These are phyloP conservation scores for Dromococcyx pavoninus DNA, from an alignment of 2,797 vertebrate species.

Conservation along the genomic window DNA sequence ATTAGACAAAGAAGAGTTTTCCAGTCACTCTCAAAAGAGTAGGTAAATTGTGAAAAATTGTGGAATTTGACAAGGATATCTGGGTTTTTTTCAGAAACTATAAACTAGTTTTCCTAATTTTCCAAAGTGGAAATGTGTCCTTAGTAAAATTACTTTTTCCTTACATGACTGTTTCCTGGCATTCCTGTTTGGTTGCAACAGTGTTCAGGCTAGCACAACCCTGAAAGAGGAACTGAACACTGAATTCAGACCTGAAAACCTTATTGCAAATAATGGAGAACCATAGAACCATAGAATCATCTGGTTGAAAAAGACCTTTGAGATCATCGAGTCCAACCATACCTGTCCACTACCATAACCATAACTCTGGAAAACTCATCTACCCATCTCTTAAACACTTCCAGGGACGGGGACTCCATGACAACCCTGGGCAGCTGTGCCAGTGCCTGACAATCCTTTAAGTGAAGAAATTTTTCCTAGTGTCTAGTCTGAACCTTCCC, in stretches of 20 bases:
- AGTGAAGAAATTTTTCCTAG: no score
- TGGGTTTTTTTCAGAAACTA: not conserved
- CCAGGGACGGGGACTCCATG: no score
- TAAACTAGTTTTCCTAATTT: not conserved
- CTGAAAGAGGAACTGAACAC: not conserved
- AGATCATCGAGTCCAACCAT: no score
- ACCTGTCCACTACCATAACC: no score
- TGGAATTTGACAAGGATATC: not conserved
- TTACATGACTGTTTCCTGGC: not conserved
- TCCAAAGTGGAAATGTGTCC: not conserved
- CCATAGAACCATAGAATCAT: not conserved
- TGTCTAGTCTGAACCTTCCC: no score
- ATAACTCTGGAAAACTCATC: no score
- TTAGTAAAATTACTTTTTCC: not conserved
- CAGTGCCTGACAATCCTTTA: no score
- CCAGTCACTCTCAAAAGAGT: not conserved
- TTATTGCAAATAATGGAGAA: not conserved
- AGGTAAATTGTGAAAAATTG: not conserved
- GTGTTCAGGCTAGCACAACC: not conserved
- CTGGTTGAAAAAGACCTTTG: no score
- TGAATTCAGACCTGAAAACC: not conserved
- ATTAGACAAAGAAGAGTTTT: not conserved
- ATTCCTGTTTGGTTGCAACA: not conserved
- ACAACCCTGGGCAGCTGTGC: no score
- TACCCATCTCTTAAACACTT: no score